Percentiles rank a stretch among this genome's conserved stretches.
phyloP scores from a whole-genome alignment of 2,797 vertebrate species.

The Valencia hispanica region DNA sequence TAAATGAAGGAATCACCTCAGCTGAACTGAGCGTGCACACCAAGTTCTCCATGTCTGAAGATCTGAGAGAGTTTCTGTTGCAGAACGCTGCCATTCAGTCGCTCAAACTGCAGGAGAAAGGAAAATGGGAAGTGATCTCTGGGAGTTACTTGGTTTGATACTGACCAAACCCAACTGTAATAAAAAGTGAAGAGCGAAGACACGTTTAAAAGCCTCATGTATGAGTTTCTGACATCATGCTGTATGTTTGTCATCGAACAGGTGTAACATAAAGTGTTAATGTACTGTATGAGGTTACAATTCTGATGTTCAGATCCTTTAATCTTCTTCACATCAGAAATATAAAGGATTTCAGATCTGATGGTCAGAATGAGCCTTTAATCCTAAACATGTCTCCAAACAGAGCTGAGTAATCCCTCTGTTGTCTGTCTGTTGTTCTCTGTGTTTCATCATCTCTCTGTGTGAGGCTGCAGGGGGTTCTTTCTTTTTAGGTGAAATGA shows the following conservation, averaged over 20 bases:
- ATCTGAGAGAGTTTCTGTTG: conserved; percentile 1
- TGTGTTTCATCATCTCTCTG: not conserved
- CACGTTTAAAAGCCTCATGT: not conserved
- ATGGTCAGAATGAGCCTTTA: conserved; percentile 8
- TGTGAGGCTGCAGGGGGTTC: not conserved
- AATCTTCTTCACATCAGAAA: not conserved
- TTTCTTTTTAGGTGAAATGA: not conserved
- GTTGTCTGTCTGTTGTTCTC: not conserved
- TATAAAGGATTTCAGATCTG: not conserved
- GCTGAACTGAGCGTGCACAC: conserved; percentile 6
- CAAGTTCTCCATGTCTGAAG: conserved; percentile 5
- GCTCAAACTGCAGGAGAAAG: not conserved
- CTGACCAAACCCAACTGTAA: not conserved
- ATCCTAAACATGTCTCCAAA: conserved; percentile 4
- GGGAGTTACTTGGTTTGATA: not conserved
- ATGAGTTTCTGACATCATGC: not conserved
- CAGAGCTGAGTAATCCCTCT: not conserved
- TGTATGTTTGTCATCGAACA: not conserved
- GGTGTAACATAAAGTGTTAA: not conserved
- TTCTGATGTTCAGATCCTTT: not conserved
- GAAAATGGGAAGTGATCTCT: not conserved
- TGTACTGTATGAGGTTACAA: not conserved
- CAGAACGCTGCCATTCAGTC: conserved; percentile 2
- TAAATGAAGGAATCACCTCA: not conserved
- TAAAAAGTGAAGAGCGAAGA: not conserved